Evolutionary conservation across 2,888 invertebrate genomes (phyloP).

Genomic region (Camponotus fellah): DNA sequence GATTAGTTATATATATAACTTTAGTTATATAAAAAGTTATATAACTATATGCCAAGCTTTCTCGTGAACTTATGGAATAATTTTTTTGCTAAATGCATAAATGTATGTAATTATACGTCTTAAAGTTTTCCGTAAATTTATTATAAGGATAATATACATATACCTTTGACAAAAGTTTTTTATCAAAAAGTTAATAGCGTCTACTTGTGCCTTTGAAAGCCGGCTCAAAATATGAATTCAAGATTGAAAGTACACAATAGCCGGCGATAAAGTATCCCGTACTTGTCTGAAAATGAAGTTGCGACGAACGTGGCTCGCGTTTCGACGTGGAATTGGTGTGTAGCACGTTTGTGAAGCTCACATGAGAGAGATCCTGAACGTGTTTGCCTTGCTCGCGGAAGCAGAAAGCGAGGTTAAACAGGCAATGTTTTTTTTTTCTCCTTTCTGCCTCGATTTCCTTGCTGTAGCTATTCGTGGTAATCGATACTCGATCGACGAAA

Average conservation of each 20-base stretch:
- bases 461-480: constrained; percentile 43
- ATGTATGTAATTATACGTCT: neutral
- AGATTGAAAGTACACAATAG: neutral
- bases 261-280: constrained; percentile 10
- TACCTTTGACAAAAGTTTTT: neutral
- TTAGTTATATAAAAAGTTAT: neutral
- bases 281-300: constrained; percentile 37
- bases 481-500: constrained; percentile 64
- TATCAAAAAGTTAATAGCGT: constrained; percentile 22
- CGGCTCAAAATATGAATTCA: neutral
- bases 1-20: neutral
- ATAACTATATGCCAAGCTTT: neutral
- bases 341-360: constrained; percentile 32
- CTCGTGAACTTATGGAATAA: neutral
- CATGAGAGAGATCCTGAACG: constrained; percentile 30
- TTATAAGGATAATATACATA: neutral
- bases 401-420: constrained; percentile 46
- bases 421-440: constrained; percentile 30
- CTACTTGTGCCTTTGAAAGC: neutral
- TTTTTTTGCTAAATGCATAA: neutral
- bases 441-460: constrained; percentile 39
- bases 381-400: constrained; percentile 62
- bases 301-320: constrained; percentile 29
- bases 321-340: constrained; percentile 13
- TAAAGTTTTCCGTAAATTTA: neutral